phyloP scores from a whole-genome alignment of 92 coral and sea anemone genomes.

The Porites lobata region DNA sequence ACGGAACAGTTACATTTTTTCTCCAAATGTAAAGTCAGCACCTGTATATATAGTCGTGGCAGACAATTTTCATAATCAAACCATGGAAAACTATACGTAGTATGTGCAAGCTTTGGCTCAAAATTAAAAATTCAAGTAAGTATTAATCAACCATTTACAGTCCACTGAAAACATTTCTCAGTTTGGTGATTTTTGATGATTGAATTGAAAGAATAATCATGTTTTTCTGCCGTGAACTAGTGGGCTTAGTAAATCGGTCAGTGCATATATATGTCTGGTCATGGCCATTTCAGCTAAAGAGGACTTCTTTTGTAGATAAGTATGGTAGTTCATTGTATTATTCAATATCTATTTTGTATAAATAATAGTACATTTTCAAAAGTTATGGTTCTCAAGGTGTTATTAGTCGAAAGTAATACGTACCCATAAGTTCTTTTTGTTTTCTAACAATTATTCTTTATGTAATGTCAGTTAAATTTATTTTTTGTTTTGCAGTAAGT shows the following conservation, averaged over 20 bases:
- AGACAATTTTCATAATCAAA: not conserved
- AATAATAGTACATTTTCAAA: too few relatives aligned
- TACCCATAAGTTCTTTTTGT: too few relatives aligned
- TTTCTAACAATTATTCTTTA: too few relatives aligned
- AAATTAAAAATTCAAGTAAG: slow-evolving; percentile 20
- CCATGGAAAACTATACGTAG: not conserved
- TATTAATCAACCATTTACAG: not conserved
- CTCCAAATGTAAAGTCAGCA: not conserved
- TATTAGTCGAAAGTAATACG: too few relatives aligned
- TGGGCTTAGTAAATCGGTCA: slow-evolving; percentile 83
- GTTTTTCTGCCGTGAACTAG: slow-evolving; percentile 47
- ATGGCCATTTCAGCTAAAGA: slow-evolving; percentile 78
- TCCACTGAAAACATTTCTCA: not conserved
- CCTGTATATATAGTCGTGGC: not conserved
- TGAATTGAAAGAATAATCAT: not conserved
- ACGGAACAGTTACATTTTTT: not conserved
- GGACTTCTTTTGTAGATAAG: slow-evolving; percentile 68
- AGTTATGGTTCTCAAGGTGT: too few relatives aligned
- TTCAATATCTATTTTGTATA: not conserved
- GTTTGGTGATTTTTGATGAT: not conserved
- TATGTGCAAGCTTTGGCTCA: slow-evolving; percentile 42
- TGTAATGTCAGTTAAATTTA: too few relatives aligned
- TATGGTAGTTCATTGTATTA: slow-evolving; percentile 26
- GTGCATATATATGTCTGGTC: slow-evolving; percentile 75
- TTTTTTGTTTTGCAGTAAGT: too few relatives aligned